Percentiles rank a stretch among this genome's conserved stretches.
Evolutionary conservation across 2,113 vertebrate genomes (phyloP).

Genomic region (Dascyllus trimaculatus): DNA sequence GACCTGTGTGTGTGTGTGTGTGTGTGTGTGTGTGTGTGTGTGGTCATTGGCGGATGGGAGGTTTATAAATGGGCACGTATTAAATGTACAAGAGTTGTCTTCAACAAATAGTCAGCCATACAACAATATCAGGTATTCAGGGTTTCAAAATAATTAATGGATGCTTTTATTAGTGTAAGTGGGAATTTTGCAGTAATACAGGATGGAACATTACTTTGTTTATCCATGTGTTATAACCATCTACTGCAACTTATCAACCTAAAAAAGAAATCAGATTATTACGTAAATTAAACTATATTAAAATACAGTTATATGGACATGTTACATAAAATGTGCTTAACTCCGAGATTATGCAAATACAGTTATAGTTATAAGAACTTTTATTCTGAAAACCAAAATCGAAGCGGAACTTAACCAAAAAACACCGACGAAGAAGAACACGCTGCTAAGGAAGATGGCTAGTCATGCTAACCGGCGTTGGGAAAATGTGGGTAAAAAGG

Average conservation of each 20-base stretch:
- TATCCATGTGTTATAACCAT: too few relatives aligned
- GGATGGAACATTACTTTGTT: too few relatives aligned
- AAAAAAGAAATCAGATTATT: too few relatives aligned
- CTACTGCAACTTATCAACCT: too few relatives aligned
- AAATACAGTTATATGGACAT: background rate
- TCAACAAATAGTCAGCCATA: background rate
- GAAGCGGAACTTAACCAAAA: conserved; percentile 31
- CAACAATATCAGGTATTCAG: background rate
- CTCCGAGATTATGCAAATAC: background rate
- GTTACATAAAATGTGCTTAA: background rate
- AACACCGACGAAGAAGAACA: conserved; percentile 35
- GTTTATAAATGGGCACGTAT: background rate
- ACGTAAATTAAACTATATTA: background rate
- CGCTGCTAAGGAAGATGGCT: background rate
- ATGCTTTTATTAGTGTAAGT: too few relatives aligned
- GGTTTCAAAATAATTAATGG: background rate
- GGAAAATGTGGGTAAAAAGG: fast-evolving
- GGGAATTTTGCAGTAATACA: too few relatives aligned
- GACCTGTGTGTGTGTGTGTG: background rate
- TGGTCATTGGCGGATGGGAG: background rate
- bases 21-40: background rate
- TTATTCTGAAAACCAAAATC: conserved; percentile 44
- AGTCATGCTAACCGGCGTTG: fast-evolving
- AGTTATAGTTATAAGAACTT: background rate
- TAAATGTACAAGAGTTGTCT: background rate